Percentiles rank a stretch among this genome's conserved stretches.
Conservation (phyloP, 2,113 vertebrate species). For the Rhinoderma darwinii region DNA sequence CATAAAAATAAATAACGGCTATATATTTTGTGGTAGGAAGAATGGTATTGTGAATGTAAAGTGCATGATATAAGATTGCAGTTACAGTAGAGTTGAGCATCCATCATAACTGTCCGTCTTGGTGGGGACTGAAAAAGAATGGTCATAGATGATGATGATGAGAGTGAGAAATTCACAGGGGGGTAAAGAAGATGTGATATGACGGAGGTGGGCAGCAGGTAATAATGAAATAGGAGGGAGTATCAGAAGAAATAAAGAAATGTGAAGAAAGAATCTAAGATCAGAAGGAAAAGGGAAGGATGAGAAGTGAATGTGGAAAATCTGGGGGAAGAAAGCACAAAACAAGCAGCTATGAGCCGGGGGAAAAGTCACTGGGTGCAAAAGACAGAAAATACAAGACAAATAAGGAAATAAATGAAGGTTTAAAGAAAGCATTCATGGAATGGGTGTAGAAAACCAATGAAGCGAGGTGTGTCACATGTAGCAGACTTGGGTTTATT, state of each 20-base stretch:
- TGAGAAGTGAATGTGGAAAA: not conserved
- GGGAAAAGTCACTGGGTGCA: not conserved
- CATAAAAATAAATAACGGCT: no score
- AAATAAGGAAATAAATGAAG: not conserved
- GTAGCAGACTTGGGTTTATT: no score
- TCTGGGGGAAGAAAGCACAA: not conserved
- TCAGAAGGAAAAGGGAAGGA: not conserved
- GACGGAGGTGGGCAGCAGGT: not conserved
- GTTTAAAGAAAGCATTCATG: no score
- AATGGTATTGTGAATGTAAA: not conserved
- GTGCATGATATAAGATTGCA: not conserved
- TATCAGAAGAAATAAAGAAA: not conserved
- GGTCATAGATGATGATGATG: not conserved
- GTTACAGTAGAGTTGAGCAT: not conserved
- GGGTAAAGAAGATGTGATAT: slow-evolving; percentile 7
- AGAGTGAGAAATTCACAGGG: not conserved
- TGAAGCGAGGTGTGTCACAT: not conserved
- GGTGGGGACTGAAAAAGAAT: not conserved
- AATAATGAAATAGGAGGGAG: not conserved
- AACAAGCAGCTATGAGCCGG: not conserved
- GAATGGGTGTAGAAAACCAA: not conserved
- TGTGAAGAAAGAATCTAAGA: not conserved
- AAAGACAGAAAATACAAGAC: not conserved
- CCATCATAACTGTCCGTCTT: not conserved
- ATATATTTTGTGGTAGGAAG: no score